These are phyloP conservation scores for Drosophila punjabiensis DNA, from an alignment of 1,140 invertebrate species.

Conservation along the genomic window DNA sequence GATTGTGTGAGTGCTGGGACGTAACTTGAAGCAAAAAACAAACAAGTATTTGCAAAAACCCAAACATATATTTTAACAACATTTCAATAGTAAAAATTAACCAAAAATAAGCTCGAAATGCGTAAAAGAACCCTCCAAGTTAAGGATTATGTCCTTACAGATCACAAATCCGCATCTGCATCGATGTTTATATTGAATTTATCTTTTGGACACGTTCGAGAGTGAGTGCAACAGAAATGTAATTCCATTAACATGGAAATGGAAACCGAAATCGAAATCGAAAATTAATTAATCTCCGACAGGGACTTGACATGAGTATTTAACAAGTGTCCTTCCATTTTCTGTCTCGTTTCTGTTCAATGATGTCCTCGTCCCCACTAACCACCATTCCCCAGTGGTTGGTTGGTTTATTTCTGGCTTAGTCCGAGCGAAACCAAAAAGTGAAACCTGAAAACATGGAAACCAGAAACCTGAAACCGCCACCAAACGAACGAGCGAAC, in stretches of 20 bases:
- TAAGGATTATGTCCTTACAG: not conserved
- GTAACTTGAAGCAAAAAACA: constrained; percentile 20
- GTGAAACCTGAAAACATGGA: constrained; percentile 47
- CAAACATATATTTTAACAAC: not conserved
- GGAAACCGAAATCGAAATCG: constrained; percentile 37
- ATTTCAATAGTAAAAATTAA: not conserved
- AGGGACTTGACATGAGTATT: constrained; percentile 36
- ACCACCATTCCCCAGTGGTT: not conserved
- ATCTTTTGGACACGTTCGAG: not conserved
- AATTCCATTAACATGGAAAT: constrained; percentile 40
- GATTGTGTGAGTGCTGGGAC: too few species aligned
- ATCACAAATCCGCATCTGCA: not conserved
- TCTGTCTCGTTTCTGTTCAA: constrained; percentile 17
- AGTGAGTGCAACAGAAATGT: constrained; percentile 23
- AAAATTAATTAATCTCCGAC: constrained; percentile 43
- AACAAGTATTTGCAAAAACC: constrained; percentile 23
- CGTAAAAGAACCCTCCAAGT: not conserved
- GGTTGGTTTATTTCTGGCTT: constrained; percentile 45
- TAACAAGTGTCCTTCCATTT: constrained; percentile 43
- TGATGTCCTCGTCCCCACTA: constrained; percentile 6
- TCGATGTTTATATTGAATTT: constrained; percentile 22
- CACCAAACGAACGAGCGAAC: constrained; percentile 21
- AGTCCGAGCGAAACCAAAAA: constrained; percentile 35
- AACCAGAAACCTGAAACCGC: constrained; percentile 34
- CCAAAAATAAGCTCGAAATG: not conserved